phyloP scores from a whole-genome alignment of 2,113 vertebrate genomes.

The Benitochromis conjunctus region DNA sequence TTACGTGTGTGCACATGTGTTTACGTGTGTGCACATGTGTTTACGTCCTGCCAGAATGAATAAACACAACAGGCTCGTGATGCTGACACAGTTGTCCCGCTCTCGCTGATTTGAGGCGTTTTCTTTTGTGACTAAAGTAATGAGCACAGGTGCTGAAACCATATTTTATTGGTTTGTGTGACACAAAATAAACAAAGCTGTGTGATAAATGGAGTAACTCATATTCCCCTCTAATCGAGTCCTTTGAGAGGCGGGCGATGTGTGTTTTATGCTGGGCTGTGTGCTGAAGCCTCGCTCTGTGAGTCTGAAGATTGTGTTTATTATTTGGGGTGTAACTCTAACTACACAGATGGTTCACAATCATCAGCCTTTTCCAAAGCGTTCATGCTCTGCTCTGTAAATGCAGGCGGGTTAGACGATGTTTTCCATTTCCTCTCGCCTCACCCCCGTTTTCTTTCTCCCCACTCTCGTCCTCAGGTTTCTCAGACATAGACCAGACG shows the following conservation, averaged over 20 bases:
- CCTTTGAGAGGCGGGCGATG: background rate
- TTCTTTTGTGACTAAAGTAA: background rate
- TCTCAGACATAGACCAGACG: conserved; percentile 95
- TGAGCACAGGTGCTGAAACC: background rate
- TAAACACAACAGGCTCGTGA: too few relatives aligned
- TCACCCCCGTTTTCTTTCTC: background rate
- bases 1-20: too few relatives aligned
- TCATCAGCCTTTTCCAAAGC: background rate
- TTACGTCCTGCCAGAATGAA: too few relatives aligned
- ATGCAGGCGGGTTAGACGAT: background rate
- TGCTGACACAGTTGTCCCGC: too few relatives aligned
- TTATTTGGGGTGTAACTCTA: too few relatives aligned
- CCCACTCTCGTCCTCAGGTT: conserved; percentile 71
- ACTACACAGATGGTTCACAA: background rate
- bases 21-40: too few relatives aligned
- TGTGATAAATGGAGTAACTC: background rate
- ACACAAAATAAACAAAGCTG: background rate
- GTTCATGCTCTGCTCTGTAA: background rate
- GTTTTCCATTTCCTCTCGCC: background rate
- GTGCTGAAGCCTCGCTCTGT: background rate
- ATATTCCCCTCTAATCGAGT: background rate
- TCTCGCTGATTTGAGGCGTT: too few relatives aligned
- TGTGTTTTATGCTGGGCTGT: too few relatives aligned
- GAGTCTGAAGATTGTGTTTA: too few relatives aligned
- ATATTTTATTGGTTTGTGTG: background rate